Evolutionary conservation across 2,113 vertebrate genomes (phyloP).

Genomic region (Gopherus evgoodei): DNA sequence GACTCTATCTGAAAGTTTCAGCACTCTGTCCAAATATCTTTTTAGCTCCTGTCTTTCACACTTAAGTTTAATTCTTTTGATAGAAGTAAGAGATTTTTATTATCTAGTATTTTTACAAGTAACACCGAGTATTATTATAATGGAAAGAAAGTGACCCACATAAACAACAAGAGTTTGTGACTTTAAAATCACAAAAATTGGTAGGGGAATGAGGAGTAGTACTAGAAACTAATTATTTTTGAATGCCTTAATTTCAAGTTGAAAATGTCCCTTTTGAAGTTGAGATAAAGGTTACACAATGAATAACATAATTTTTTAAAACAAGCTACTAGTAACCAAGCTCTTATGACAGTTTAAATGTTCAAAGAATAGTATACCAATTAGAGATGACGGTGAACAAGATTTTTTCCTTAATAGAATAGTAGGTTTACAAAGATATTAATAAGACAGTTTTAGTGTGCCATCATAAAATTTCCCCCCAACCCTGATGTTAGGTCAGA

Average conservation of each 20-base stretch:
- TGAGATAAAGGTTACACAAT: conserved; percentile 34
- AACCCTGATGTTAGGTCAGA: conserved; percentile 30
- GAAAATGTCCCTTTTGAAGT: neutral
- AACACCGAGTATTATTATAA: neutral
- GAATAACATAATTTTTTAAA: neutral
- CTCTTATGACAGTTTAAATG: conserved; percentile 25
- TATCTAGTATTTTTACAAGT: neutral
- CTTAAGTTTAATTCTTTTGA: neutral
- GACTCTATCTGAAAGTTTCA: neutral
- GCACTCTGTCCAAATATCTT: neutral
- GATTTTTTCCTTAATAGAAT: conserved; percentile 21
- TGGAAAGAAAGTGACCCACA: rapidly evolving
- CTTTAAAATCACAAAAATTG: neutral
- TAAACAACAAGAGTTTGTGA: rapidly evolving
- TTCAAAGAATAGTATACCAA: neutral
- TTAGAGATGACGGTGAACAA: neutral
- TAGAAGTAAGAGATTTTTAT: neutral
- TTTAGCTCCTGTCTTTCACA: neutral
- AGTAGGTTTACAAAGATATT: neutral
- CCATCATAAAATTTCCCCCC: neutral
- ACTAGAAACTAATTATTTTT: neutral
- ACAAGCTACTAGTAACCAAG: neutral
- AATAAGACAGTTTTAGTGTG: neutral
- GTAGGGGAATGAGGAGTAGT: neutral
- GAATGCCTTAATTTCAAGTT: neutral